Conservation (phyloP, 2,797 vertebrate species). For the Philypnodon macrostomus region DNA sequence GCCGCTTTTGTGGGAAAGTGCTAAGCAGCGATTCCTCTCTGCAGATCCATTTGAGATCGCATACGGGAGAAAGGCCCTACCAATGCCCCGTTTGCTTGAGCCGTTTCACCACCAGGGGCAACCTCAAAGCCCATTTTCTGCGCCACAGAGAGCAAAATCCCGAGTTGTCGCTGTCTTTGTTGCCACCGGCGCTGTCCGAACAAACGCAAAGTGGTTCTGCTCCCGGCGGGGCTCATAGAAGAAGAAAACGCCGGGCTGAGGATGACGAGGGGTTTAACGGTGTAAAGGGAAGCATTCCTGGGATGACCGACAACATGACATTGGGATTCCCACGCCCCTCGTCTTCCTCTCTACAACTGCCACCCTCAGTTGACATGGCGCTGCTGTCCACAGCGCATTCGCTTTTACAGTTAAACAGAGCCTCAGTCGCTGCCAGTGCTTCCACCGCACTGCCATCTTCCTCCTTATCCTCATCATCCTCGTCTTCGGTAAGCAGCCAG, state of each 20-base stretch:
- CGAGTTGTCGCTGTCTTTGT: slow-evolving; percentile 87
- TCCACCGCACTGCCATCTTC: slow-evolving; percentile 60
- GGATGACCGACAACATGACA: slow-evolving; percentile 73
- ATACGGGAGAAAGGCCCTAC: slow-evolving; percentile 91
- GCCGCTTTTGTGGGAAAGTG: slow-evolving; percentile 89
- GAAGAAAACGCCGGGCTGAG: slow-evolving; percentile 76
- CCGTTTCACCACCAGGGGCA: slow-evolving; percentile 90
- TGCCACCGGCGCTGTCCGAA: slow-evolving; percentile 85
- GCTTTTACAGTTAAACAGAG: slow-evolving; percentile 78
- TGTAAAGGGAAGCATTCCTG: slow-evolving; percentile 69
- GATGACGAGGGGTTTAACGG: slow-evolving; percentile 74
- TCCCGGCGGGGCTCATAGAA: slow-evolving; percentile 60
- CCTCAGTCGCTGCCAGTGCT: slow-evolving; percentile 64
- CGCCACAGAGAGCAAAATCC: slow-evolving; percentile 90
- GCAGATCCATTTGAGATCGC: slow-evolving; percentile 91
- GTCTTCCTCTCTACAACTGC: slow-evolving; percentile 76
- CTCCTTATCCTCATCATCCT: slow-evolving; percentile 65
- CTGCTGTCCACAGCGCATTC: slow-evolving; percentile 82
- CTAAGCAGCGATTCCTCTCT: slow-evolving; percentile 91
- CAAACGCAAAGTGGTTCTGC: slow-evolving; percentile 55
- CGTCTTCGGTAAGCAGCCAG: slow-evolving; percentile 67
- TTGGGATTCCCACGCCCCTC: slow-evolving; percentile 75
- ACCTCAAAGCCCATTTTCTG: slow-evolving; percentile 92
- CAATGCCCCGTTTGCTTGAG: slow-evolving; percentile 92
- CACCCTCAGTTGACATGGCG: slow-evolving; percentile 81